Conservation (phyloP, 2,888 invertebrate species). For the Machimus atricapillus region DNA sequence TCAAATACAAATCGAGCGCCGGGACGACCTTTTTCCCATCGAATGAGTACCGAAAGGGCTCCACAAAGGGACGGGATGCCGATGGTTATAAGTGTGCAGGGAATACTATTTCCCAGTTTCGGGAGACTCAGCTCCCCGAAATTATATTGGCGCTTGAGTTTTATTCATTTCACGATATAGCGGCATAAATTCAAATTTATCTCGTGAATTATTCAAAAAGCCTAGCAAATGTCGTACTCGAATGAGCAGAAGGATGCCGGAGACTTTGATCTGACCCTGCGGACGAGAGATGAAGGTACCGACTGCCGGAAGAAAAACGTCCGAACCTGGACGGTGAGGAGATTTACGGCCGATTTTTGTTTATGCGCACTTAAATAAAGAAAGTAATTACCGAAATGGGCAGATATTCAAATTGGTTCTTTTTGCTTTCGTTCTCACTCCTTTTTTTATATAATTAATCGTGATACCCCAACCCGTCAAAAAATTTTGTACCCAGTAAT, state of each 20-base stretch:
- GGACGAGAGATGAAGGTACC: not conserved
- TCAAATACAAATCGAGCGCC: not conserved
- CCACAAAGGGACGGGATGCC: slow-evolving; percentile 6
- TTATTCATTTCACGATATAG: slow-evolving; percentile 44
- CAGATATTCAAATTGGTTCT: not conserved
- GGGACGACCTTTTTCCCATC: slow-evolving; percentile 21
- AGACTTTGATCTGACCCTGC: not conserved
- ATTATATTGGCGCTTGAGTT: slow-evolving; percentile 39
- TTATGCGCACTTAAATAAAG: not conserved
- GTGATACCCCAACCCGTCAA: not conserved
- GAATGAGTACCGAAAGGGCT: slow-evolving; percentile 20
- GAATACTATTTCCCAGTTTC: slow-evolving; percentile 11
- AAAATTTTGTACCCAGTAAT: not conserved
- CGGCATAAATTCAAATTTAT: slow-evolving; percentile 45
- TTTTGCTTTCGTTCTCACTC: not conserved
- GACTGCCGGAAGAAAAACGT: not conserved
- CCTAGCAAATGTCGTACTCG: slow-evolving; percentile 35
- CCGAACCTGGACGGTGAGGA: not conserved
- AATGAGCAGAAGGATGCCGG: slow-evolving; percentile 20
- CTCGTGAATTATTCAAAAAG: slow-evolving; percentile 44
- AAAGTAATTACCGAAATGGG: slow-evolving; percentile 5
- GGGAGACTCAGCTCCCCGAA: not conserved
- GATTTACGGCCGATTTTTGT: not conserved
- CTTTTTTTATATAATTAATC: slow-evolving; percentile 8
- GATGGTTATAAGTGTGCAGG: not conserved